Evolutionary conservation across 2,888 invertebrate species (phyloP).

Genomic region (Steinernema carpocapsae): DNA sequence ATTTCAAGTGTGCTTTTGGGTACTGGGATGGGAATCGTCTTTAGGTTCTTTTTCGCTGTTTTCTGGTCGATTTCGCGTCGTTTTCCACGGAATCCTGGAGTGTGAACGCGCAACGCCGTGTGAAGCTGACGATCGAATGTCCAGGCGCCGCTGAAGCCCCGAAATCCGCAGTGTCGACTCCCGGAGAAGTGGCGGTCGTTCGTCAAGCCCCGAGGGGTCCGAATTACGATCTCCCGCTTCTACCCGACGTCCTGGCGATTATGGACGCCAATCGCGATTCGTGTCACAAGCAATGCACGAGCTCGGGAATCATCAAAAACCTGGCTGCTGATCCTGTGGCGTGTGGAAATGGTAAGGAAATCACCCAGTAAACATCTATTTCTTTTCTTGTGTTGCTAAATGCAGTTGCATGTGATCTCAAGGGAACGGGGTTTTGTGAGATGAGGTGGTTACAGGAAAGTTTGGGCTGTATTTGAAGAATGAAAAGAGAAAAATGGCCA

Average conservation of each 20-base stretch:
- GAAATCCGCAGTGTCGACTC: slow-evolving; percentile 32
- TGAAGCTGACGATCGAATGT: slow-evolving; percentile 50
- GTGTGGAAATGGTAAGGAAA: background rate
- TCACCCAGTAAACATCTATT: background rate
- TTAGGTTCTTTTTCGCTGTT: too few relatives aligned
- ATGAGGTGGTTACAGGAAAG: too few relatives aligned
- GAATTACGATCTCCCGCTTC: slow-evolving; percentile 42
- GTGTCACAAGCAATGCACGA: slow-evolving; percentile 44
- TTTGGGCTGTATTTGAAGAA: too few relatives aligned
- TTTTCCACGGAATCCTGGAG: slow-evolving; percentile 50
- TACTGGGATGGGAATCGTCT: too few relatives aligned
- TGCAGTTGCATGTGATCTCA: too few relatives aligned
- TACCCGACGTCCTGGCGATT: slow-evolving; percentile 54
- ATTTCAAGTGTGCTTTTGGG: too few relatives aligned
- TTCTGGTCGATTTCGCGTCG: too few relatives aligned
- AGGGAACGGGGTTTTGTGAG: too few relatives aligned
- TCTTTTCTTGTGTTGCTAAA: too few relatives aligned
- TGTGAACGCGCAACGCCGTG: slow-evolving; percentile 49
- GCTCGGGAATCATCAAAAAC: slow-evolving; percentile 43
- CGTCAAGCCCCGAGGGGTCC: slow-evolving; percentile 43
- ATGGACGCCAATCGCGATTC: slow-evolving; percentile 52
- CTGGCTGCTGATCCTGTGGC: background rate
- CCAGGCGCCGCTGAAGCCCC: slow-evolving; percentile 5
- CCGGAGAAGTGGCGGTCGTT: background rate
- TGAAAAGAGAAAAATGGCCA: too few relatives aligned